phyloP scores from a whole-genome alignment of 2,113 vertebrate genomes.

The Ondatra zibethicus region DNA sequence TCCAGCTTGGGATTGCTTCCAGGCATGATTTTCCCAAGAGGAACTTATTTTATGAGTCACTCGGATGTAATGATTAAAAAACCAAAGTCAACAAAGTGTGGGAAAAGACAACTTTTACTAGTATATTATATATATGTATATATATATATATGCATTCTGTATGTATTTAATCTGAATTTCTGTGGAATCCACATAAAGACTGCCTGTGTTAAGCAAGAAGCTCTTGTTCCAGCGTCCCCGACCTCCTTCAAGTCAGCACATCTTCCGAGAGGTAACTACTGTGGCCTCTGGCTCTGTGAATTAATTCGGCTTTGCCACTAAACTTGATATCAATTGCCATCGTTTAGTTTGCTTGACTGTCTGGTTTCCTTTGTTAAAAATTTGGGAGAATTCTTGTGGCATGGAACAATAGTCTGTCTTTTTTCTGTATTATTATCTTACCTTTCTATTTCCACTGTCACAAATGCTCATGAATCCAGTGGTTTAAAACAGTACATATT shows the following conservation, averaged over 20 bases:
- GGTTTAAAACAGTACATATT: not conserved
- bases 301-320: not conserved
- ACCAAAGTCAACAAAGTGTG: not conserved
- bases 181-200: not conserved
- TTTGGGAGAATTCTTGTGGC: not conserved
- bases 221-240: not conserved
- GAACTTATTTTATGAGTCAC: constrained; percentile 62
- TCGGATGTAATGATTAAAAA: constrained; percentile 60
- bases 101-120: not conserved
- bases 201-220: not conserved
- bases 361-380: not conserved
- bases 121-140: rapidly evolving
- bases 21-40: constrained; percentile 36
- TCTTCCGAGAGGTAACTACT: not conserved
- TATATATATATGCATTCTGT: not conserved
- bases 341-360: not conserved
- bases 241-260: not conserved
- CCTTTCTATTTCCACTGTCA: not conserved
- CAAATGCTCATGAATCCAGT: not conserved
- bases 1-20: constrained; percentile 23
- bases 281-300: not conserved
- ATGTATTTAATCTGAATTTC: not conserved
- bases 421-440: not conserved
- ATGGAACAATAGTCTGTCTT: not conserved
- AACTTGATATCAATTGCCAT: not conserved